These are phyloP conservation scores for Drosophila willistoni DNA, from an alignment of 1,140 invertebrate genomes.

Conservation along the genomic window DNA sequence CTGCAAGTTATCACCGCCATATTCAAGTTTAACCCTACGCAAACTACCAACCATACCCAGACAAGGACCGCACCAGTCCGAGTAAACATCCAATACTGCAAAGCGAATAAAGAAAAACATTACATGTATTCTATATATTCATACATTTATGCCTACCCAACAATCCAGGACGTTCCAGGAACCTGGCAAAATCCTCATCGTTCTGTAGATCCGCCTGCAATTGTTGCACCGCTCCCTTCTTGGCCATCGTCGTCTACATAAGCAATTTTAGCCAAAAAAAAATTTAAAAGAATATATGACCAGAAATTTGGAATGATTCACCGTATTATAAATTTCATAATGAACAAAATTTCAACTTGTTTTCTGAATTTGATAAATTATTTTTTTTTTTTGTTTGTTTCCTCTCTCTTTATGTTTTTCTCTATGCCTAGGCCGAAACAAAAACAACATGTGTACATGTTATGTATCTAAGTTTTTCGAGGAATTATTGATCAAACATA, in stretches of 20 bases:
- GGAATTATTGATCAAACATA: slow-evolving; percentile 70
- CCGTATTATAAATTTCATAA: slow-evolving; percentile 21
- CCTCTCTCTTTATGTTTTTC: slow-evolving; percentile 10
- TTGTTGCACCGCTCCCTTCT: slow-evolving; percentile 89
- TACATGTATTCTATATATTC: no score
- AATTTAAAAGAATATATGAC: slow-evolving; percentile 1
- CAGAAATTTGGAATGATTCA: slow-evolving; percentile 26
- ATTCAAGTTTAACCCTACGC: slow-evolving; percentile 94
- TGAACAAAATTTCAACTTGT: neutral
- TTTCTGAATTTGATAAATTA: slow-evolving; percentile 3
- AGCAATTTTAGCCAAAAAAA: slow-evolving; percentile 6
- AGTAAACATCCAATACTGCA: slow-evolving; percentile 94
- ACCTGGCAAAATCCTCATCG: slow-evolving; percentile 93
- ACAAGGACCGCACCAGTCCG: slow-evolving; percentile 97
- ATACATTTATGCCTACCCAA: slow-evolving; percentile 85
- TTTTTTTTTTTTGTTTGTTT: neutral
- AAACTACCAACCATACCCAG: slow-evolving; percentile 93
- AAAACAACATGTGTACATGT: slow-evolving; percentile 8
- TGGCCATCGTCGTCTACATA: slow-evolving; percentile 83
- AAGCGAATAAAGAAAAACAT: neutral
- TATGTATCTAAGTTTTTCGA: slow-evolving; percentile 27
- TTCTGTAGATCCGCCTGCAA: slow-evolving; percentile 90
- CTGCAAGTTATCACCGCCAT: slow-evolving; percentile 91
- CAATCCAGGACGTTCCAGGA: slow-evolving; percentile 90
- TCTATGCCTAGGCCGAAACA: slow-evolving; percentile 6